Evolutionary conservation across 2,888 invertebrate species (phyloP).

Genomic region (Chrysolina haemoptera): DNA sequence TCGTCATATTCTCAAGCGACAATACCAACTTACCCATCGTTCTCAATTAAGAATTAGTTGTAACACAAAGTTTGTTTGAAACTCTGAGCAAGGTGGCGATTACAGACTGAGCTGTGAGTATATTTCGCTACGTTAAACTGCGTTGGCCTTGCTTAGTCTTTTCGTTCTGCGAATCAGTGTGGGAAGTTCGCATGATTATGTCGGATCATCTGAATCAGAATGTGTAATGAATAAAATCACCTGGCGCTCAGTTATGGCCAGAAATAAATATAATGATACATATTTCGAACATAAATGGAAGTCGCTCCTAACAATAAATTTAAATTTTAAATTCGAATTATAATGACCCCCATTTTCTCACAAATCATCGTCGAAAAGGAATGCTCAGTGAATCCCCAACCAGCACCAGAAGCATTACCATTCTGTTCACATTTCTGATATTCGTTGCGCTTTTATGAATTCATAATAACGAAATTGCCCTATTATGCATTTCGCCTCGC

Average conservation of each 20-base stretch:
- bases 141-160: too few species aligned
- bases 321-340: constrained; percentile 22
- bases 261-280: constrained; percentile 9
- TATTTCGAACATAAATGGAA: constrained; percentile 14
- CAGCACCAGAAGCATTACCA: constrained; percentile 24
- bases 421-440: constrained; percentile 33
- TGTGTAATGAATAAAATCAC: neutral
- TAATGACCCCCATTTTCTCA: constrained; percentile 30
- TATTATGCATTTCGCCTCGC: constrained; percentile 30
- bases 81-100: too few species aligned
- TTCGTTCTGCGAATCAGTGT: too few species aligned
- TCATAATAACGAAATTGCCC: constrained; percentile 34
- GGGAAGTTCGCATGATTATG: too few species aligned
- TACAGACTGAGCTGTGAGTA: too few species aligned
- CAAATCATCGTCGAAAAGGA: constrained; percentile 29
- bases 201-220: neutral
- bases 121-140: too few species aligned
- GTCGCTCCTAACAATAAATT: constrained; percentile 10
- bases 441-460: constrained; percentile 28
- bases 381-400: constrained; percentile 28
- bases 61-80: too few species aligned
- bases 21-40: too few species aligned
- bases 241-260: neutral
- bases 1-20: too few species aligned
- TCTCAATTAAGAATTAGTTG: too few species aligned